Conservation (phyloP, 2,797 vertebrate species). For the Lepilemur septentrionalis region DNA sequence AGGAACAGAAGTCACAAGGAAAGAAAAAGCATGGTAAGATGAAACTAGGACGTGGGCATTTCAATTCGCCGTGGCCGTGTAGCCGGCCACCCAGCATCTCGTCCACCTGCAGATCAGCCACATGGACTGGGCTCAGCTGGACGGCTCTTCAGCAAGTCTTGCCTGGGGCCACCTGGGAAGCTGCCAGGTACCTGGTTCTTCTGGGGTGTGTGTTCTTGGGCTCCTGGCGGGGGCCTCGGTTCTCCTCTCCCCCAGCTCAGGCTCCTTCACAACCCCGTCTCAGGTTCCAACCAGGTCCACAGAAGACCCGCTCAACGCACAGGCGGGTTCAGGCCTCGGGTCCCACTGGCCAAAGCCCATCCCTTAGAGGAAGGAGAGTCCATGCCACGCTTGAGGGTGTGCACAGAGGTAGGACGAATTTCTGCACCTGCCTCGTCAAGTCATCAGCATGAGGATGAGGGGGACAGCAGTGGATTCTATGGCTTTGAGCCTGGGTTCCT, state of each 20-base stretch:
- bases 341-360: neutral
- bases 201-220: rapidly evolving
- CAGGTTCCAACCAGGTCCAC: neutral
- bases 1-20: neutral
- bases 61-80: too few species aligned
- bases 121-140: neutral
- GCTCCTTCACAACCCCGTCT: neutral
- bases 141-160: neutral
- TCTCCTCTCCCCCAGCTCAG: neutral
- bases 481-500: neutral
- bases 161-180: neutral
- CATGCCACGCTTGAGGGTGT: too few species aligned
- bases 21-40: rapidly evolving
- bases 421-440: rapidly evolving
- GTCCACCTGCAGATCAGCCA: too few species aligned
- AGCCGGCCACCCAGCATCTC: too few species aligned
- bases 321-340: rapidly evolving
- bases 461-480: rapidly evolving
- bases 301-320: rapidly evolving
- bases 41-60: rapidly evolving
- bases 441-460: rapidly evolving
- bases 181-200: neutral
- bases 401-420: rapidly evolving
- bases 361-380: neutral
- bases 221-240: neutral